Conservation (phyloP, 2,888 invertebrate species). For the Emmelina monodactyla region DNA sequence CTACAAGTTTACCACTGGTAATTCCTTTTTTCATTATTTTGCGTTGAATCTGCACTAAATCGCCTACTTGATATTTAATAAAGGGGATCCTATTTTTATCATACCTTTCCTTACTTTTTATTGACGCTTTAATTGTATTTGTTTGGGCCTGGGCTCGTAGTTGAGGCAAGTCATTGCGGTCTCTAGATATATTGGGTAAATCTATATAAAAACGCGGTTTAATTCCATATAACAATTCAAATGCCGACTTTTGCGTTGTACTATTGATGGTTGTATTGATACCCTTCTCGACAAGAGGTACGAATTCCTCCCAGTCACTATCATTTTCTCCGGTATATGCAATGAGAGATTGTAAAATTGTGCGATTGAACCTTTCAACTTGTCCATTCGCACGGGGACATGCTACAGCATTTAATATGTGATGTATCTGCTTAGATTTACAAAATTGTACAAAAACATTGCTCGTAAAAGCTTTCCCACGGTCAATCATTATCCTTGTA, state of each 20-base stretch:
- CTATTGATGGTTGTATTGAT: constrained; percentile 1
- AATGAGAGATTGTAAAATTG: constrained; percentile 3
- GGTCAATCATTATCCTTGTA: constrained; percentile 1
- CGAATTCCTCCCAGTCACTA: not conserved
- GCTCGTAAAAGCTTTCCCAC: not conserved
- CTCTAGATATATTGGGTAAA: not conserved
- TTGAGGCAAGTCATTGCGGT: not conserved
- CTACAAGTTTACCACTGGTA: not conserved
- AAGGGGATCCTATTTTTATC: not conserved
- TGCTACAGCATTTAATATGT: constrained; percentile 15
- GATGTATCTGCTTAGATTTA: constrained; percentile 6
- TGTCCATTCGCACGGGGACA: not conserved
- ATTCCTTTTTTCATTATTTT: not conserved
- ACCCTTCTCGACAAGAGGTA: constrained; percentile 2
- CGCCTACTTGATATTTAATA: not conserved
- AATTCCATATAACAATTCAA: constrained; percentile 1
- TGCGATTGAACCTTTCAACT: constrained; percentile 1
- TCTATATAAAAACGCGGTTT: not conserved
- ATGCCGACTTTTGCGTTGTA: not conserved
- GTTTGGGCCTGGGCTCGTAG: not conserved
- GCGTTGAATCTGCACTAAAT: constrained; percentile 1
- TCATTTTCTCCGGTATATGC: constrained; percentile 2
- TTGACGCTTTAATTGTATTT: not conserved
- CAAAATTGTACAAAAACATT: not conserved
- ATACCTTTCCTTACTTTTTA: not conserved